Evolutionary conservation across 30 jellyfish, hydroid and myxozoan genomes (phyloP).

Genomic region (Phacellophora camtschatica): DNA sequence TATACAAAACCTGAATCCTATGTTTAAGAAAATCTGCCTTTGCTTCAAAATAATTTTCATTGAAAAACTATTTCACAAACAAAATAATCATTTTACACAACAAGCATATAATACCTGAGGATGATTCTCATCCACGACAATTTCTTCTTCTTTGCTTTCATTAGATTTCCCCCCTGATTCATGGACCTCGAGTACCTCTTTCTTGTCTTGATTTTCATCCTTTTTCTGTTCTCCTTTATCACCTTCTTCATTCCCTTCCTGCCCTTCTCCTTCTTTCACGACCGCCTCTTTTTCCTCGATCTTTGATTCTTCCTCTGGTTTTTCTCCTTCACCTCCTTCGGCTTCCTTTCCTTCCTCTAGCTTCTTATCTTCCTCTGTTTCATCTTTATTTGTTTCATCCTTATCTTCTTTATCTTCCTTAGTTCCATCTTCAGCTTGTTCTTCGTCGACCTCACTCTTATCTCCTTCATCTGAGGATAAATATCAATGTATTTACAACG

Average conservation of each 20-base stretch:
- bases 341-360: neutral
- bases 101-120: slow-evolving; percentile 52
- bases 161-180: neutral
- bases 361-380: neutral
- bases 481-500: no score
- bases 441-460: neutral
- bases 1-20: no score
- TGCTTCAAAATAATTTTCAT: no score
- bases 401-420: slow-evolving; percentile 2
- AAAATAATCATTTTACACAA: no score
- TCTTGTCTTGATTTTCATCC: neutral
- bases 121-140: slow-evolving; percentile 56
- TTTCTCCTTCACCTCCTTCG: slow-evolving; percentile 12
- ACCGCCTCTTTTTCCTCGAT: neutral
- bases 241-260: neutral
- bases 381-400: neutral
- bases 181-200: neutral
- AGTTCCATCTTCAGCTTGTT: neutral
- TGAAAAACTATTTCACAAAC: no score
- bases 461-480: slow-evolving; percentile 3
- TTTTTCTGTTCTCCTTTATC: slow-evolving; percentile 7
- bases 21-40: no score
- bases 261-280: neutral
- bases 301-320: neutral
- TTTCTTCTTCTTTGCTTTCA: neutral